Conservation (phyloP, 2,113 vertebrate species). For the Syrrhaptes paradoxus region DNA sequence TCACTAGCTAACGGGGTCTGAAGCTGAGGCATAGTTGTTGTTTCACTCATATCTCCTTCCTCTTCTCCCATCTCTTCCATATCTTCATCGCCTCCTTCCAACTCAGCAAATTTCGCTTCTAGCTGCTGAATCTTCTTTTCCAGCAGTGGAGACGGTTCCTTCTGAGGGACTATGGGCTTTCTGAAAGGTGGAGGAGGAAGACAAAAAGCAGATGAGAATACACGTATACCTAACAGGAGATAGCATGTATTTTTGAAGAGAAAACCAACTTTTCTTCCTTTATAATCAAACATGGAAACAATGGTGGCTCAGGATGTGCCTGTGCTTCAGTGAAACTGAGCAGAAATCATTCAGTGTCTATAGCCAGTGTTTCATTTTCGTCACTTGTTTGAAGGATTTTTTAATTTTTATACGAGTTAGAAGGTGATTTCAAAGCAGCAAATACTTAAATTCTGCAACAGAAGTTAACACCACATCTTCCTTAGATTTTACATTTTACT, state of each 20-base stretch:
- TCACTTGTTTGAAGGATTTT: neutral
- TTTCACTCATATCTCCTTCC: conserved; percentile 88
- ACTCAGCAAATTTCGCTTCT: conserved; percentile 97
- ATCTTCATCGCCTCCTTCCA: conserved; percentile 93
- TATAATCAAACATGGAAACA: neutral
- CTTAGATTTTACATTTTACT: neutral
- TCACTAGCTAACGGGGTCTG: conserved; percentile 89
- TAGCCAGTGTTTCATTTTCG: neutral
- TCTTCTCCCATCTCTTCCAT: conserved; percentile 96
- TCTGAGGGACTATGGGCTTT: conserved; percentile 96
- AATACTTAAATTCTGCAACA: neutral
- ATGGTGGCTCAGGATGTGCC: neutral
- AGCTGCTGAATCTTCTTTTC: conserved; percentile 96
- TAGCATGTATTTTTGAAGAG: neutral
- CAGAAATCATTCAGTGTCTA: neutral
- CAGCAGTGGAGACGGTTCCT: conserved; percentile 94
- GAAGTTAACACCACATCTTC: neutral
- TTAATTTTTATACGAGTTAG: neutral
- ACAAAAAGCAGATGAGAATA: conserved; percentile 2
- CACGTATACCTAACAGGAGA: neutral
- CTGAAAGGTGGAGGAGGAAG: conserved; percentile 67
- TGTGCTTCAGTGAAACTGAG: neutral
- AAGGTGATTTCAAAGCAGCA: neutral
- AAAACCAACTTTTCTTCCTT: neutral
- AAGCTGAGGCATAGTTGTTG: conserved; percentile 86